phyloP scores from a whole-genome alignment of 2,113 vertebrate genomes.

The Oncorhynchus keta region DNA sequence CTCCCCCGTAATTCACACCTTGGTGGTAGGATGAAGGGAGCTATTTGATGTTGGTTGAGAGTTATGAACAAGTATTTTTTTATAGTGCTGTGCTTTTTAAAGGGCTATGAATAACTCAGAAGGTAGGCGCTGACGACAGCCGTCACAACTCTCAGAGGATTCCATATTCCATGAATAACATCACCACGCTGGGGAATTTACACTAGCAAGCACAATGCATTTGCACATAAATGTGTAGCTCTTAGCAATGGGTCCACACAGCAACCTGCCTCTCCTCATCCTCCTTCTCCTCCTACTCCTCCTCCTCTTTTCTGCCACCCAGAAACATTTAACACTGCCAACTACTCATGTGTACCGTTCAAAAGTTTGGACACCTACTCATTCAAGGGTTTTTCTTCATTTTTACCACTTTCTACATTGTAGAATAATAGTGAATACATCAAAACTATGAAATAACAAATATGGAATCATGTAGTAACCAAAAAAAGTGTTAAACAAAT shows the following conservation, averaged over 20 bases:
- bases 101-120: slow-evolving; percentile 59
- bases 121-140: slow-evolving; percentile 33
- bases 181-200: slow-evolving; percentile 47
- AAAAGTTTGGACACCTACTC: too few species aligned
- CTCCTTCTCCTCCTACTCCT: slow-evolving; percentile 18
- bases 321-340: slow-evolving; percentile 14
- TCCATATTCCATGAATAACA: slow-evolving; percentile 65
- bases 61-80: too few species aligned
- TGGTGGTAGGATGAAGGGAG: too few species aligned
- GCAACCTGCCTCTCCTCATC: slow-evolving; percentile 26
- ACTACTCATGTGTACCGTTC: background rate
- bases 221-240: slow-evolving; percentile 58
- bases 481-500: too few species aligned
- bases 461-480: too few species aligned
- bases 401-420: too few species aligned
- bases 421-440: too few species aligned
- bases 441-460: too few species aligned
- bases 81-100: slow-evolving; percentile 32
- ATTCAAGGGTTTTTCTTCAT: too few species aligned
- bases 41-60: too few species aligned
- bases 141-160: slow-evolving; percentile 45
- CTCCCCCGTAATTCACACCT: too few species aligned
- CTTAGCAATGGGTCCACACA: slow-evolving; percentile 28
- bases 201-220: slow-evolving; percentile 45
- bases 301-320: slow-evolving; percentile 20